Base-by-base conservation (phyloP, 2,113 vertebrate species). In the Leucopsar rothschildi region DNA sequence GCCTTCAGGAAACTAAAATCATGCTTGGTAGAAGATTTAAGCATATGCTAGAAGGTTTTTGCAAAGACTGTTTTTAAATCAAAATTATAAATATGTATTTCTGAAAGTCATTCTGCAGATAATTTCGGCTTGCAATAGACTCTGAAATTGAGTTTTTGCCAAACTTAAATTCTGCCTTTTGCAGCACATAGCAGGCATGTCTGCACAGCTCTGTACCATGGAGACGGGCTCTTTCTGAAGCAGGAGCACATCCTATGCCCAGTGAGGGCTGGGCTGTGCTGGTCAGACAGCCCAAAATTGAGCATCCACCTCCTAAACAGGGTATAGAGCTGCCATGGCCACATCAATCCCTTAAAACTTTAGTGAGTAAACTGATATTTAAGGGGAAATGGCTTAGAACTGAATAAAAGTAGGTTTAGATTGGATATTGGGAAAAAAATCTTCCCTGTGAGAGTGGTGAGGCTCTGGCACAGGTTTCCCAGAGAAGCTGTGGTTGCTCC, bases 311-410 rank as follows among this genome's bases (percentile, higher is more conserved):
- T 27, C 66, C 47, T 61, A 6, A 50, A 25, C 1, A 31, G 4
- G 3, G 0, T 17, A 10, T 52, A 2, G 1, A 50, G 44, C 35
- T 66, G 9, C 55, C 42, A 3, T 5, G 5, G 47, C 55, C 52
- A 17, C 10, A 2, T 68, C 53, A 33, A 9, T 25, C 42, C 52
- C 45, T 28, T 65, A 17, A 42, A 59, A 59, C 33, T 22, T 69
- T 11, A 33, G 28, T 23, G 10, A 29, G 3, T 53, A n/a, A 82
- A 45, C 49, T 22, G 31, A 13, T 44, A 17, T 4, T 66, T 42
- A 33, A 49, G 56, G 12, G 25, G 15, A 61, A 83, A 28, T 42
- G 10, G 10, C 15, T 56, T 77, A 49, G 37, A 69, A 55, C 18
- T 6, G 8, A 31, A 42, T 35, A 49, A 59, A 68, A 49, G 14